Conservation (phyloP, 2,113 vertebrate species). For the Scomber colias region DNA sequence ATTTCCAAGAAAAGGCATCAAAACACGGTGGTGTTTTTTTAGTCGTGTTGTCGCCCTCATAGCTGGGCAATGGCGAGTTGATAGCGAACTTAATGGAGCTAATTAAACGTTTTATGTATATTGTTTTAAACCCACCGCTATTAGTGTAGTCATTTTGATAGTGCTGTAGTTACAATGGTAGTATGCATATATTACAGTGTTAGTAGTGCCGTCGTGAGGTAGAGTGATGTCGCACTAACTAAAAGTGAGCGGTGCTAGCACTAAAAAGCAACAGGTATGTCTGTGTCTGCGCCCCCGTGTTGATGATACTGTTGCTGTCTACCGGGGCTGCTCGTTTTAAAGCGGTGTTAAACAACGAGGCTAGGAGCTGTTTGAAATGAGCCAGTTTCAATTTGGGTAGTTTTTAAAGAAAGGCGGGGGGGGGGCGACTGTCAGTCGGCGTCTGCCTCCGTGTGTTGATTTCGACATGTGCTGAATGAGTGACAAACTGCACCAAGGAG, state of each 20-base stretch:
- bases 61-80: not conserved
- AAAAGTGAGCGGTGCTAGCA: conserved; percentile 16
- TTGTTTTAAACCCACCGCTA: not conserved
- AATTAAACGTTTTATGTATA: not conserved
- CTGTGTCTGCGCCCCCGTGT: not conserved
- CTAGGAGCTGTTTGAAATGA: not conserved
- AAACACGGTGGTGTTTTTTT: not conserved
- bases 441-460: not conserved
- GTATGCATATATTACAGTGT: not conserved
- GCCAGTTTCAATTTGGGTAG: too few species aligned
- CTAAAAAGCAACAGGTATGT: conserved; percentile 63
- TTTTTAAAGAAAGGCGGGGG: too few species aligned
- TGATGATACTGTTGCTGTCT: not conserved
- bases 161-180: not conserved
- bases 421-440: not conserved
- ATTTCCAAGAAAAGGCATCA: not conserved
- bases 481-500: not conserved
- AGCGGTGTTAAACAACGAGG: not conserved
- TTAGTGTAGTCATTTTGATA: not conserved
- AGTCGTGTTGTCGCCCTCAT: not conserved
- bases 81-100: not conserved
- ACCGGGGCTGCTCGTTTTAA: accelerated
- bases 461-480: not conserved
- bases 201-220: not conserved
- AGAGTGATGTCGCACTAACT: conserved; percentile 23